phyloP scores from a whole-genome alignment of 35 echinoderm and acorn worm species.

The Heliocidaris erythrogramma region DNA sequence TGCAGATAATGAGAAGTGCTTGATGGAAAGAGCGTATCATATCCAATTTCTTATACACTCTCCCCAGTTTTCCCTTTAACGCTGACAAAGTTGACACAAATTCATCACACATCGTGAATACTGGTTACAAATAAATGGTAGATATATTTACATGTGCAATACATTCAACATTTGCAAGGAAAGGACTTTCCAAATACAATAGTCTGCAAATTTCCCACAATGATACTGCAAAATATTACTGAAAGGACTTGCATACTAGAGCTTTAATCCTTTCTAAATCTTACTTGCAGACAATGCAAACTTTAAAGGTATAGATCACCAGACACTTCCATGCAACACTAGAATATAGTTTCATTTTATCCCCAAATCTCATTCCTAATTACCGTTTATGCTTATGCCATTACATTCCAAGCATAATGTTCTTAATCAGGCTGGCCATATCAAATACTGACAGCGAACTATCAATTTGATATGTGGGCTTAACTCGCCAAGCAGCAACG shows the following conservation, averaged over 20 bases:
- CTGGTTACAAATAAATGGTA: neutral
- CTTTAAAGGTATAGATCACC: neutral
- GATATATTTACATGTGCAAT: neutral
- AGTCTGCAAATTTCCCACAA: neutral
- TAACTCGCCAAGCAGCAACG: slow-evolving; percentile 25
- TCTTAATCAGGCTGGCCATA: neutral
- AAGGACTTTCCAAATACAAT: neutral
- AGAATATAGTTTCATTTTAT: neutral
- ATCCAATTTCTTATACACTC: no score
- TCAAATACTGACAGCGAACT: slow-evolving; percentile 16
- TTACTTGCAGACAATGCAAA: neutral
- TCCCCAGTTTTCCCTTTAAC: no score
- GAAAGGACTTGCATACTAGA: neutral
- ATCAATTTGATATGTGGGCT: slow-evolving; percentile 22
- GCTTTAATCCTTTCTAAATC: neutral
- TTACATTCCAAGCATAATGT: slow-evolving; percentile 1
- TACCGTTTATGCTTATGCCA: neutral
- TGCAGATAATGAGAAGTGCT: neutral
- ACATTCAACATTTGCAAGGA: neutral
- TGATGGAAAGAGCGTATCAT: no score
- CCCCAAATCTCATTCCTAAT: neutral
- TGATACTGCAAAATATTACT: neutral
- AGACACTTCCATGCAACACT: neutral
- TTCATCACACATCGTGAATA: neutral
- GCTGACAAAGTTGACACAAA: no score